Conservation (phyloP, 2,888 invertebrate genomes). For the Cheilosia pagana region DNA sequence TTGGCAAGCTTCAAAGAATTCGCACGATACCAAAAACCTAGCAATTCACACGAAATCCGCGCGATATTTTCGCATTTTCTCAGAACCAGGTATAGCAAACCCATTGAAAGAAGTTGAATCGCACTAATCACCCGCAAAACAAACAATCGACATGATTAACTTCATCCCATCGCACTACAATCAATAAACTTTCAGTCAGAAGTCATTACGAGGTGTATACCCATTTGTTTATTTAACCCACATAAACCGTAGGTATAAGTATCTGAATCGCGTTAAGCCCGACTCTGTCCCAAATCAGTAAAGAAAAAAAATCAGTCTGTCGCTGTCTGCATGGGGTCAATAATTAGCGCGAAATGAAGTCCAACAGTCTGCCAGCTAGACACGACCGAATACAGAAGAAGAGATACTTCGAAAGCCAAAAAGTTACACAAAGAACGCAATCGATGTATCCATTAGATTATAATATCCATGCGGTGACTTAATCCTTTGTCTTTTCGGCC, state of each 20-base stretch:
- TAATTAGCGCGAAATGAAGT: slow-evolving; percentile 52
- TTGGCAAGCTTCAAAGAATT: slow-evolving; percentile 6
- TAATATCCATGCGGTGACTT: slow-evolving; percentile 65
- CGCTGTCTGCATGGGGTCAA: slow-evolving; percentile 54
- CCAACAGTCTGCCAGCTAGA: slow-evolving; percentile 25
- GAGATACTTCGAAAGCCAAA: neutral
- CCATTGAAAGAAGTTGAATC: slow-evolving; percentile 5
- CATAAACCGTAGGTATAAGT: slow-evolving; percentile 31
- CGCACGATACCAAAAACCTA: neutral
- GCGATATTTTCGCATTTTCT: neutral
- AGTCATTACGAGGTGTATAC: neutral
- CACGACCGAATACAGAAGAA: slow-evolving; percentile 8
- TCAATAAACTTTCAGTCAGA: slow-evolving; percentile 20
- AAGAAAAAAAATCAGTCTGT: slow-evolving; percentile 9
- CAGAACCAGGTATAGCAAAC: neutral
- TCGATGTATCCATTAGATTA: slow-evolving; percentile 70
- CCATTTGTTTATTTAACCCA: slow-evolving; percentile 24
- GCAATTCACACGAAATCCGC: neutral
- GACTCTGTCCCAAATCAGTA: slow-evolving; percentile 40
- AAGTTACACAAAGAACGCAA: slow-evolving; percentile 55
- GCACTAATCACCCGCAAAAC: slow-evolving; percentile 20
- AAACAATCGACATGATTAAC: neutral
- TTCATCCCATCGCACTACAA: neutral
- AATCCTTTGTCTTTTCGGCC: slow-evolving; percentile 65
- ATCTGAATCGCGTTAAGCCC: slow-evolving; percentile 17